Percentiles rank a stretch among this genome's conserved stretches.
Evolutionary conservation across 2,888 invertebrate genomes (phyloP).

Genomic region (Drosophila fulvimacula): DNA sequence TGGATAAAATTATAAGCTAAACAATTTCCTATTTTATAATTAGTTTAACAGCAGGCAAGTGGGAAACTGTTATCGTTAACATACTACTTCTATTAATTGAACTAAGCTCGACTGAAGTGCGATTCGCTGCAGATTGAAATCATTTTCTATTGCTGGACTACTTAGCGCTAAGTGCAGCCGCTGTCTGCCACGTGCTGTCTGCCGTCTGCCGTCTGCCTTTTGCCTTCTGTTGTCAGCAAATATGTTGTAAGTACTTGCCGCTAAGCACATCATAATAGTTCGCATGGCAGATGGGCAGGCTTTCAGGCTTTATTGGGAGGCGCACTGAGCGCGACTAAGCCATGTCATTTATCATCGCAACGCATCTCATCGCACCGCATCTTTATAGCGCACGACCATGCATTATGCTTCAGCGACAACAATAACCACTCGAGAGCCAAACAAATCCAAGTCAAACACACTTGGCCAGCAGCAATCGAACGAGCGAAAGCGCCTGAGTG

Average conservation of each 20-base stretch:
- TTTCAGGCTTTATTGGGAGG: constrained; percentile 52
- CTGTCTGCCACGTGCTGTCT: constrained; percentile 30
- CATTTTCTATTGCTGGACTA: constrained; percentile 34
- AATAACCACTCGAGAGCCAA: constrained; percentile 70
- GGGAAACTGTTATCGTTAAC: background rate
- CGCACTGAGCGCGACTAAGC: constrained; percentile 35
- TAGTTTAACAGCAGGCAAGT: background rate
- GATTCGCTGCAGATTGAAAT: constrained; percentile 46
- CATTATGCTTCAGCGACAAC: constrained; percentile 70
- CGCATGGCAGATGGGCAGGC: constrained; percentile 19
- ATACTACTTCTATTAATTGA: background rate
- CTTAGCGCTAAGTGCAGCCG: constrained; percentile 63
- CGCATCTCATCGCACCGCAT: constrained; percentile 35
- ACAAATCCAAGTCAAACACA: constrained; percentile 55
- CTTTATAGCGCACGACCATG: constrained; percentile 42
- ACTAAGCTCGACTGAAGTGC: background rate
- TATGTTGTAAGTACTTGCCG: constrained; percentile 43
- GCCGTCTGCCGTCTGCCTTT: constrained; percentile 9
- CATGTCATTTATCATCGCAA: constrained; percentile 63
- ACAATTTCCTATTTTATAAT: constrained; percentile 10
- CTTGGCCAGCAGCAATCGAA: constrained; percentile 41
- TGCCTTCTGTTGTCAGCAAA: constrained; percentile 49
- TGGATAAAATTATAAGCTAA: background rate
- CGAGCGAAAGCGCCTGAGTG: background rate
- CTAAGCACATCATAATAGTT: constrained; percentile 34